Evolutionary conservation across 1,140 invertebrate species (phyloP).

Genomic region (Lucilia cuprina): DNA sequence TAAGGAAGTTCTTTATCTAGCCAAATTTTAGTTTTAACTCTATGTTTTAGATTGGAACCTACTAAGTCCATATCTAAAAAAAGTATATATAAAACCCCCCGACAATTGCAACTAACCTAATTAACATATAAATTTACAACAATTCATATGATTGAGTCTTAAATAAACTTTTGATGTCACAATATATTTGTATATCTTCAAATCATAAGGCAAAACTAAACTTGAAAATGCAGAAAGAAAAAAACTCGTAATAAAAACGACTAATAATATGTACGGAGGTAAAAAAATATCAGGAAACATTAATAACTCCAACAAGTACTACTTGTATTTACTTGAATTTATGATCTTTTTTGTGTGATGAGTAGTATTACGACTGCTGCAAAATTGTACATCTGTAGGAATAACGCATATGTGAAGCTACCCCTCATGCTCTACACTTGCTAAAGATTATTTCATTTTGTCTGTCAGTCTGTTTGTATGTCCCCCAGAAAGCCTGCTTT

Average conservation of each 20-base stretch:
- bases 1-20: too few relatives aligned
- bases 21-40: too few relatives aligned
- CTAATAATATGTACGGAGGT: not conserved
- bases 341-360: too few relatives aligned
- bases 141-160: not conserved
- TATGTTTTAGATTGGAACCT: too few relatives aligned
- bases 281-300: conserved; percentile 3
- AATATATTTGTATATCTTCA: not conserved
- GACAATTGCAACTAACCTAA: too few relatives aligned
- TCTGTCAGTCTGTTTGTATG: not conserved
- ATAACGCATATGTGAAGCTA: not conserved
- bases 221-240: not conserved
- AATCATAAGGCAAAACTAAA: not conserved
- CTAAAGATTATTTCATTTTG: not conserved
- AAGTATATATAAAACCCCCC: too few relatives aligned
- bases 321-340: too few relatives aligned
- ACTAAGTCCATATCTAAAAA: too few relatives aligned
- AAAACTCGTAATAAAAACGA: not conserved
- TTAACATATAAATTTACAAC: not conserved
- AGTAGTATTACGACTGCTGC: too few relatives aligned
- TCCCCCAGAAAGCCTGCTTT: not conserved
- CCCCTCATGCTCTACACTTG: not conserved
- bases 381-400: not conserved
- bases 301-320: not conserved
- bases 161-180: not conserved